phyloP scores from a whole-genome alignment of 2,113 vertebrate genomes.

The Seriola dumerili region DNA sequence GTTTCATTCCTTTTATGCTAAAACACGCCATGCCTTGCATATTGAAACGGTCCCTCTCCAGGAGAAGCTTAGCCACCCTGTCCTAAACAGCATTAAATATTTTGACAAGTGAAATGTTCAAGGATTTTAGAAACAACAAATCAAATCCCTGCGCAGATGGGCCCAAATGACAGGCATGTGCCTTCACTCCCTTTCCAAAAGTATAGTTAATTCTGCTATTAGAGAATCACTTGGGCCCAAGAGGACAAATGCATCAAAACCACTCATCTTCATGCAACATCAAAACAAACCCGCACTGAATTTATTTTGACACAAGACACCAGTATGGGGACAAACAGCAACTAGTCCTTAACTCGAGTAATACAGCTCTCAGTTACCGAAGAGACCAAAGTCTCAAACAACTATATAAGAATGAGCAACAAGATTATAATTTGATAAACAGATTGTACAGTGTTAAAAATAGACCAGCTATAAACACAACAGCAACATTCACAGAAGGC shows the following conservation, averaged over 20 bases:
- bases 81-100: constrained; percentile 43
- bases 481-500: constrained; percentile 3
- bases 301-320: neutral
- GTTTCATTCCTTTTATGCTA: constrained; percentile 64
- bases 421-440: neutral
- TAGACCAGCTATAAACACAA: neutral
- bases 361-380: neutral
- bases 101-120: constrained; percentile 50
- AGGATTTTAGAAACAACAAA: constrained; percentile 35
- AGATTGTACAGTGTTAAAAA: neutral
- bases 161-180: constrained; percentile 4
- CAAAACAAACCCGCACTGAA: neutral
- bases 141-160: constrained; percentile 33
- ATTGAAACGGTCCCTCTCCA: constrained; percentile 31
- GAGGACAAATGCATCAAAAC: constrained; percentile 1
- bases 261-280: neutral
- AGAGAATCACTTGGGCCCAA: neutral
- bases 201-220: neutral
- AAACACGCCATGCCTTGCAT: constrained; percentile 57
- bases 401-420: neutral
- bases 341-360: neutral
- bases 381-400: neutral
- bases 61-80: constrained; percentile 23
- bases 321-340: neutral
- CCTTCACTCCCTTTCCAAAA: neutral